Base-by-base conservation (phyloP, 1,140 invertebrate genomes). In the Pogonognathellus flavescens region DNA sequence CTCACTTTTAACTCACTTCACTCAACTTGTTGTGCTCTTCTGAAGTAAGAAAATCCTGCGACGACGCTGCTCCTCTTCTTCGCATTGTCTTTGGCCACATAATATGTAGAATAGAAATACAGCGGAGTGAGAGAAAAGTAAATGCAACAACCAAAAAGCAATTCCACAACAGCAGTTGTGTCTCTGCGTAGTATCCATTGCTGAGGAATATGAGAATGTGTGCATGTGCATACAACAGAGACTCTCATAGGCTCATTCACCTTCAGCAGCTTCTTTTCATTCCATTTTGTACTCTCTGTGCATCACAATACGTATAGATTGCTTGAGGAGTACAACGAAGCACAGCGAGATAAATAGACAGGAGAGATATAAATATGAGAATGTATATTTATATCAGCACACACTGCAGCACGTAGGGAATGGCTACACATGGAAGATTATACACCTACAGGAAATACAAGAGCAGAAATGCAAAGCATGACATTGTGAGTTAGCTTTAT, bases 241-340 rank as follows among this genome's bases (percentile, higher is more conserved):
- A 49, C 80, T 25, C 76, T 80, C 49, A 81, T 6, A 31, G 80
- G 50, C 80, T 31, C 80, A 81, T 81, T 81, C 80, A 81, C 80
- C 80, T 81, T 81, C 50, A 80, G 2, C 31, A 41, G 14, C 72
- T 57, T 52, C 80, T 55, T 18, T 81, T 53, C 41, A 76, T 49
- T 18, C 16, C 41, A 72, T 22, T 66, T 11, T 22, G 13, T 6
- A 16, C 13, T 72, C 18, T 13, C 9, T 8, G 60, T 22, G 13
- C 1, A 41, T 41, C 1, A 41, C 1, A 6, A 41, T n/a, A n/a
- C n/a, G 31, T 41, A 41, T 41, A 41, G 31, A 41, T 41, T 41
- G 6, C 31, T 41, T 6, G 31, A 41, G 31, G 31, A 41, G 31
- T 57, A 4, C 10, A n/a, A 57, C 1, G 11, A 57, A 13, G n/a